These are phyloP conservation scores for Chromoteleia sp. DNA, from an alignment of 2,888 invertebrate genomes.

Conservation along the genomic window DNA sequence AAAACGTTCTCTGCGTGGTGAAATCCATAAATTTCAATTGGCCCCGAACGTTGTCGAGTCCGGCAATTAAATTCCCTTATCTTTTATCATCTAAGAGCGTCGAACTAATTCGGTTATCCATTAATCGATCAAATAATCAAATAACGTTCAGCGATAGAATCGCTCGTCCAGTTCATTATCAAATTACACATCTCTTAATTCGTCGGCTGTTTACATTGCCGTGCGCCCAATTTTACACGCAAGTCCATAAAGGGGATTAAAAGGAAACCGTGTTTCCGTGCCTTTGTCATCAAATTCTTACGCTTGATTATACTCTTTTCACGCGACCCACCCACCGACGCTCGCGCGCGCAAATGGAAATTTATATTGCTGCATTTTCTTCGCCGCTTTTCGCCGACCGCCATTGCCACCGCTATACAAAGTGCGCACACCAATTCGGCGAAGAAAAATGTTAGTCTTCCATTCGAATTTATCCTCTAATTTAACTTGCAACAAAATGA, in stretches of 20 bases:
- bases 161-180: neutral
- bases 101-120: constrained; percentile 13
- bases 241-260: neutral
- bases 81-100: constrained; percentile 16
- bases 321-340: neutral
- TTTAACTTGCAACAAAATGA: neutral
- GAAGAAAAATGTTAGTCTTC: constrained; percentile 3
- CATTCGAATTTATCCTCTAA: constrained; percentile 11
- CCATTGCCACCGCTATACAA: constrained; percentile 5
- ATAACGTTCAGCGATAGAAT: constrained; percentile 6
- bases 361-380: constrained; percentile 18
- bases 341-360: constrained; percentile 23
- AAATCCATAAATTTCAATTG: constrained; percentile 36
- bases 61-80: constrained; percentile 13
- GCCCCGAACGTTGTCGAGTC: constrained; percentile 9
- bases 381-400: constrained; percentile 4
- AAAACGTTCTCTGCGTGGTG: neutral
- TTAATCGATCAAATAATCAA: constrained; percentile 15
- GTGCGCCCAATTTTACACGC: neutral
- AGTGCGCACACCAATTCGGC: neutral
- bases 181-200: constrained; percentile 3
- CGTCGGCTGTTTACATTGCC: neutral
- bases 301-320: constrained; percentile 23
- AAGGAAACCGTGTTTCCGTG: too few species aligned
- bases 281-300: constrained; percentile 15